Evolutionary conservation across 2,888 invertebrate species (phyloP).

Genomic region (Apoderus coryli): DNA sequence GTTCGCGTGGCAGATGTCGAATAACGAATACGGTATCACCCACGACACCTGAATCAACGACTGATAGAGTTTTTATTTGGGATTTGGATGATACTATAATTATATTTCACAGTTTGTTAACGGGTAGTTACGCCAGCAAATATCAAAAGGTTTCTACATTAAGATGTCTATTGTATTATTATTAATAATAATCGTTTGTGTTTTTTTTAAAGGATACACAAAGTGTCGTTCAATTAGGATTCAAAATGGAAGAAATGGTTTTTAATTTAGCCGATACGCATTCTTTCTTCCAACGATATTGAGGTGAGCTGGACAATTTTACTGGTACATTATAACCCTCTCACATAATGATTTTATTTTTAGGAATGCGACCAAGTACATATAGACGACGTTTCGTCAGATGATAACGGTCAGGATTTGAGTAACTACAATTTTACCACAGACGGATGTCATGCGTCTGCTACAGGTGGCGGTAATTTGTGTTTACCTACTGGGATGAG

Average conservation of each 20-base stretch:
- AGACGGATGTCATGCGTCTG: constrained; percentile 78
- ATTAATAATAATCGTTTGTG: no score
- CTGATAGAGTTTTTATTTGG: constrained; percentile 96
- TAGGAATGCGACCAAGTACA: constrained; percentile 98
- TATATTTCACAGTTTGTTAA: constrained; percentile 86
- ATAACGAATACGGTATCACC: constrained; percentile 78
- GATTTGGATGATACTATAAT: constrained; percentile 97
- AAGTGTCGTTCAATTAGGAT: constrained; percentile 73
- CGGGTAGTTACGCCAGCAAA: constrained; percentile 80
- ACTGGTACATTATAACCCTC: no score
- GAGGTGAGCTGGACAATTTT: constrained; percentile 76
- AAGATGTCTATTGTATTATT: no score
- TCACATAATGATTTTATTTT: constrained; percentile 16
- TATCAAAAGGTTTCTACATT: constrained; percentile 86
- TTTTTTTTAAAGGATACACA: constrained; percentile 57
- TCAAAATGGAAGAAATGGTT: constrained; percentile 93
- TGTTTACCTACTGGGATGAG: constrained; percentile 65
- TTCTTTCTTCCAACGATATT: constrained; percentile 95
- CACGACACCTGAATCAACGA: constrained; percentile 68
- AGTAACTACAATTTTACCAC: constrained; percentile 87
- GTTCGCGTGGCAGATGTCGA: constrained; percentile 59
- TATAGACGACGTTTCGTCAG: constrained; percentile 95
- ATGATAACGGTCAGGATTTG: constrained; percentile 95
- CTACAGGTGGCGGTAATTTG: constrained; percentile 37
- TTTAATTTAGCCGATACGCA: constrained; percentile 90